These are phyloP conservation scores for Maccullochella peelii DNA, from an alignment of 2,113 vertebrate species.

Conservation along the genomic window DNA sequence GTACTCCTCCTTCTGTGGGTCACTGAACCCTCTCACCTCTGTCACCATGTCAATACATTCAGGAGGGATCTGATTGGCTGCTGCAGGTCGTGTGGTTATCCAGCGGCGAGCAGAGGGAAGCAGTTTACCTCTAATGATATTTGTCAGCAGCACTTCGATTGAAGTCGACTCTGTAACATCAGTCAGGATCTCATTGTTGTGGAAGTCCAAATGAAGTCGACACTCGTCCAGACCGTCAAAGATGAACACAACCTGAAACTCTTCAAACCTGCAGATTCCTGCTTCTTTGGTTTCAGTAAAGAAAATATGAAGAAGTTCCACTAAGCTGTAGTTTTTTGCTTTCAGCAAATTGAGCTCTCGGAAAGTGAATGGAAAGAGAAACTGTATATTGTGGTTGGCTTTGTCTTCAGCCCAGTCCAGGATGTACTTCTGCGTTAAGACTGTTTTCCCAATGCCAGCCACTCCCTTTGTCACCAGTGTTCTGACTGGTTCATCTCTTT, in stretches of 20 bases:
- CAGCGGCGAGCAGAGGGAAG: conserved; percentile 46
- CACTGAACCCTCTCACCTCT: conserved; percentile 47
- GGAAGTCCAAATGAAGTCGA: conserved; percentile 42
- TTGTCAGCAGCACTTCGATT: conserved; percentile 48
- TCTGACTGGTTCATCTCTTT: conserved; percentile 17
- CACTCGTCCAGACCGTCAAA: conserved; percentile 48
- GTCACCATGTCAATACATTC: conserved; percentile 43
- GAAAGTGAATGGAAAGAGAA: conserved; percentile 41
- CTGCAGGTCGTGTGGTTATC: conserved; percentile 46
- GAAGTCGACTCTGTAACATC: conserved; percentile 24
- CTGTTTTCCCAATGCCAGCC: conserved; percentile 45
- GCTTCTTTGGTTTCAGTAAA: conserved; percentile 44
- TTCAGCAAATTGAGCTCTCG: conserved; percentile 34
- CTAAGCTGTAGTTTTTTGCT: conserved; percentile 22
- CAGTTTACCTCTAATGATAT: conserved; percentile 48
- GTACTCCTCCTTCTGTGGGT: conserved; percentile 40
- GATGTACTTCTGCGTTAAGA: conserved; percentile 36
- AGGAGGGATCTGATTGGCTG: conserved; percentile 43
- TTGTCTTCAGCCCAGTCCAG: conserved; percentile 46
- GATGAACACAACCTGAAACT: conserved; percentile 39
- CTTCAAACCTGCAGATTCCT: conserved; percentile 19
- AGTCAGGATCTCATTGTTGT: conserved; percentile 5
- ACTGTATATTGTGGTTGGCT: conserved; percentile 8
- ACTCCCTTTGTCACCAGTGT: conserved; percentile 54
- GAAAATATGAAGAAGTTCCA: conserved; percentile 28